Conservation (phyloP, 2,797 vertebrate species). For the Bryconaethiops microstoma region DNA sequence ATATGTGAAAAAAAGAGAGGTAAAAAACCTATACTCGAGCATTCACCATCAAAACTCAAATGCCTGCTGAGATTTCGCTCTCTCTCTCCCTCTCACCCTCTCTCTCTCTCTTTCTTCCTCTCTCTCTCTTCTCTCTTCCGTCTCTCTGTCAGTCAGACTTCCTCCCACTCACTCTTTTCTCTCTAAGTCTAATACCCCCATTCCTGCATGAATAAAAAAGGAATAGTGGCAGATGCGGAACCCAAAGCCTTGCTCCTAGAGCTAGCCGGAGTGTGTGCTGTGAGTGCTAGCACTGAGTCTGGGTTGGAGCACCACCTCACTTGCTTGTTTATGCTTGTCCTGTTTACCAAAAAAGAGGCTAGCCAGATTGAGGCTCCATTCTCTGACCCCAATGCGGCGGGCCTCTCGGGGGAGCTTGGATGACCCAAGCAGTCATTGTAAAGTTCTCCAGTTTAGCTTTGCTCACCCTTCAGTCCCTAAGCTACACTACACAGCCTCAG, state of each 20-base stretch:
- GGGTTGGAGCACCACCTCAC: conserved; percentile 4
- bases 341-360: conserved; percentile 30
- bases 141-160: conserved; percentile 52
- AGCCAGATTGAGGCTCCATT: background rate
- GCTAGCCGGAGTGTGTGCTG: conserved; percentile 19
- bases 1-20: conserved; percentile 12
- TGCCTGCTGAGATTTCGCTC: conserved; percentile 37
- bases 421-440: background rate
- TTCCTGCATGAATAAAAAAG: conserved; percentile 43
- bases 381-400: conserved; percentile 8
- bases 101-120: conserved; percentile 53
- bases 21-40: background rate
- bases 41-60: conserved; percentile 35
- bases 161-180: conserved; percentile 58
- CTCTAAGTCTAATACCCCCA: conserved; percentile 45
- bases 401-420: background rate
- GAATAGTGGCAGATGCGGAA: conserved; percentile 16
- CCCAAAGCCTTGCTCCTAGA: conserved; percentile 13
- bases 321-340: conserved; percentile 16
- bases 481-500: background rate
- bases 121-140: conserved; percentile 52
- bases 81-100: conserved; percentile 32
- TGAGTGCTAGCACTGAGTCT: background rate
- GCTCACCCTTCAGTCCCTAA: background rate
- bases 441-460: background rate